Evolutionary conservation across 2,113 vertebrate genomes (phyloP), one percentile per base, ranked within the genome.

Genomic region (Brachypodius melanocephalos): DNA sequence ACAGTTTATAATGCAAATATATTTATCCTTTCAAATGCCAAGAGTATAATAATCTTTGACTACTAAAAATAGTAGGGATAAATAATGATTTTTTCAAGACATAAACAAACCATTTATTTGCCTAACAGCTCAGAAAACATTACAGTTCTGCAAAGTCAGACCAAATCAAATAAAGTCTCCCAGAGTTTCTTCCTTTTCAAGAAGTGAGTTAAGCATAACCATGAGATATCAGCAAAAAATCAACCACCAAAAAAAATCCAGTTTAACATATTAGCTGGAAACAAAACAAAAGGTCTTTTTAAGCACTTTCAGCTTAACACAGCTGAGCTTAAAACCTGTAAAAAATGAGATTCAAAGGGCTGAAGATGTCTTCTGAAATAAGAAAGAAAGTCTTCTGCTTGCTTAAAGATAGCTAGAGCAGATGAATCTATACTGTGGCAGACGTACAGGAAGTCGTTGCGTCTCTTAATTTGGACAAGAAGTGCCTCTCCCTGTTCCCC

Each of bases 401-500:
- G 63, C 21, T 18, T 43, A 28, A 76, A 62, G 36, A 76, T 26
- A 57, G 46, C 31, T 1, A 18, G 22, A 12, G 38, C 34, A 58
- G 88, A 72, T 6, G 38, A 58, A 52, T 29, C 78, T 80, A n/a
- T 46, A 49, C 5, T 1, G 26, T 72, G 66, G 62, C 74, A 58
- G 66, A 31, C 17, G 0, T 4, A 46, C 45, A 90, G 90, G 94
- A 96, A 95, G 72, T 65, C 1, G 0, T 14, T 48, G 17, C 42
- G 76, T 74, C 93, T 93, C 88, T 93, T 82, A 79, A 85, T 83
- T 90, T 61, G 88, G 75, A 79, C 85, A 57, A 93, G 82, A 96
- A 90, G 79, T 72, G 91, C 96, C 93, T 95, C 96, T 92, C 96
- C 91, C 89, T 82, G 55, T 89, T 92, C 91, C 91, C 51, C 68